Conservation (phyloP, 1,140 invertebrate genomes). For the Euborellia annulipes region DNA sequence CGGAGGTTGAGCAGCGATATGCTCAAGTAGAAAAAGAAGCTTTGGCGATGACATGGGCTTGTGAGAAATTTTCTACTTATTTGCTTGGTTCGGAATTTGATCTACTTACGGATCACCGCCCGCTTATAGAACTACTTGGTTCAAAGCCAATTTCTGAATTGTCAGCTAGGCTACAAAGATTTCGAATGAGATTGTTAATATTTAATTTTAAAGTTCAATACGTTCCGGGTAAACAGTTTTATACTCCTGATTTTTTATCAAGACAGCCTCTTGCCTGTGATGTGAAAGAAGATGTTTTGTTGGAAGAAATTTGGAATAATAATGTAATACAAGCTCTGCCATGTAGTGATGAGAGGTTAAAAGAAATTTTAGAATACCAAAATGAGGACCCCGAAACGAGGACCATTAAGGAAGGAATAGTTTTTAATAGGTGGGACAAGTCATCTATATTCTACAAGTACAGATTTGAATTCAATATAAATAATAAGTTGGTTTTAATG, state of each 20-base stretch:
- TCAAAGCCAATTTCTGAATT: not conserved
- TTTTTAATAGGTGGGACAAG: not conserved
- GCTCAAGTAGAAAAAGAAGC: slow-evolving; percentile 26
- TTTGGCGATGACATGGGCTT: slow-evolving; percentile 15
- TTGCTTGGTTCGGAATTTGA: not conserved
- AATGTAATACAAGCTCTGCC: not conserved
- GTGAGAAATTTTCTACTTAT: not conserved
- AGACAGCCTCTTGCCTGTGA: not conserved
- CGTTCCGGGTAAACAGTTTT: not conserved
- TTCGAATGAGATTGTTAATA: not conserved
- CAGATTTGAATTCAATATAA: not conserved
- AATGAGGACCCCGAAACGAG: not conserved
- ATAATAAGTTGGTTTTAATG: not conserved
- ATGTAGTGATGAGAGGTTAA: not conserved
- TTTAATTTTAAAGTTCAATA: not conserved
- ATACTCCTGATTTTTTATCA: not conserved
- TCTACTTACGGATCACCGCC: not conserved
- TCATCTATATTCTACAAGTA: not conserved
- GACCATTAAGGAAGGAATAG: not conserved
- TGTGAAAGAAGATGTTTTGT: not conserved
- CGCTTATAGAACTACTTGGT: not conserved
- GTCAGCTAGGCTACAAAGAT: not conserved
- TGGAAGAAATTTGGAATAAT: not conserved
- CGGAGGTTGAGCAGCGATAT: slow-evolving; percentile 19
- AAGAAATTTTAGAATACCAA: not conserved